Conservation (phyloP, 2,113 vertebrate species). For the Myrmophylax atrothorax region DNA sequence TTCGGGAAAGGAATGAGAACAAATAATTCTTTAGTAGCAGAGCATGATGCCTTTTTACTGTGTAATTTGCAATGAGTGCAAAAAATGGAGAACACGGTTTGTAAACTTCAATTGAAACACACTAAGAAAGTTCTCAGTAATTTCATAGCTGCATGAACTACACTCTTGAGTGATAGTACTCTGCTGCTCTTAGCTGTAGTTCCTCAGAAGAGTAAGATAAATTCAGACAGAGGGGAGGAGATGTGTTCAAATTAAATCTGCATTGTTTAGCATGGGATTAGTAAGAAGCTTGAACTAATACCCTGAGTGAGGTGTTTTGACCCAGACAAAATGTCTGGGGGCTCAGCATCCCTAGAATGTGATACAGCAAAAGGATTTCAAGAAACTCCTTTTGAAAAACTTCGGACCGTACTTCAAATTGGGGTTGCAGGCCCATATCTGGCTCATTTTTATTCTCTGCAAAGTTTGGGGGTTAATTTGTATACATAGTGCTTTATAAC, state of each 20-base stretch:
- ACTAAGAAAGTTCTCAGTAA: neutral
- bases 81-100: neutral
- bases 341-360: neutral
- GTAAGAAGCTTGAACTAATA: neutral
- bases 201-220: neutral
- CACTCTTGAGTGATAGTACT: neutral
- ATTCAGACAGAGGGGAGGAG: neutral
- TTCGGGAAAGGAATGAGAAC: conserved; percentile 11
- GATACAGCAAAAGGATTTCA: neutral
- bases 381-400: neutral
- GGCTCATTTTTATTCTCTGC: neutral
- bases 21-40: neutral
- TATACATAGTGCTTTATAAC: neutral
- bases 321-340: neutral
- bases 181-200: neutral
- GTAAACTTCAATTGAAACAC: neutral
- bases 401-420: neutral
- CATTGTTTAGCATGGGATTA: neutral
- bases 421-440: neutral
- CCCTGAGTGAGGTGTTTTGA: neutral
- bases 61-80: neutral
- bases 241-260: neutral
- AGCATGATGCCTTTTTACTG: neutral
- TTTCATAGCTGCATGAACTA: neutral
- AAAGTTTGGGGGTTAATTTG: neutral